Evolutionary conservation across 2,888 invertebrate genomes (phyloP).

Genomic region (Empis livida): DNA sequence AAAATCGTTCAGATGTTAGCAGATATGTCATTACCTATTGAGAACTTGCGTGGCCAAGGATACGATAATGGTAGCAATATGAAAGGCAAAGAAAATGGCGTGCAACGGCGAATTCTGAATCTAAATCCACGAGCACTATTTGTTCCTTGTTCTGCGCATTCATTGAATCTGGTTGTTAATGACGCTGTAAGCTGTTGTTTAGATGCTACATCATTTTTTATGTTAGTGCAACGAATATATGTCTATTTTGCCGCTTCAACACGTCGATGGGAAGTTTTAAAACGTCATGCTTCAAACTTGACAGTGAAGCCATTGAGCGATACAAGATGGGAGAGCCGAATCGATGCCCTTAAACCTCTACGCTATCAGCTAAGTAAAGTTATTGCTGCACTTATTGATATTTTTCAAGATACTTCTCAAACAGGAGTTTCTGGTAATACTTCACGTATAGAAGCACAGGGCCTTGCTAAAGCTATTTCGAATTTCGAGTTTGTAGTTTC

Average conservation of each 20-base stretch:
- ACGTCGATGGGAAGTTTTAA: slow-evolving; percentile 11
- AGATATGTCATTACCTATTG: neutral
- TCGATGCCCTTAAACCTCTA: slow-evolving; percentile 1
- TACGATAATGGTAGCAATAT: slow-evolving; percentile 22
- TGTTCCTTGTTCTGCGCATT: slow-evolving; percentile 18
- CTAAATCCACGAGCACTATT: slow-evolving; percentile 17
- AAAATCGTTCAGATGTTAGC: slow-evolving; percentile 6
- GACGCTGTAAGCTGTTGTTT: slow-evolving; percentile 16
- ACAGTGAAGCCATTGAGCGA: slow-evolving; percentile 5
- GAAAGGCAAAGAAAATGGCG: slow-evolving; percentile 16
- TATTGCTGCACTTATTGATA: neutral
- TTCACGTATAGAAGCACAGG: neutral
- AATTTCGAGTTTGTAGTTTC: neutral
- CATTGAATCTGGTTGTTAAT: slow-evolving; percentile 20
- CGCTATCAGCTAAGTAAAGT: neutral
- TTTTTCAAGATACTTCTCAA: neutral
- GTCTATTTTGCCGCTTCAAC: slow-evolving; percentile 17
- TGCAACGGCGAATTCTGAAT: slow-evolving; percentile 17
- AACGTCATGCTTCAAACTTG: slow-evolving; percentile 3
- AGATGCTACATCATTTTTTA: slow-evolving; percentile 15
- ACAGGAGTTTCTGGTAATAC: neutral
- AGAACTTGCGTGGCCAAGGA: slow-evolving; percentile 11
- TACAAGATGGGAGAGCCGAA: slow-evolving; percentile 7
- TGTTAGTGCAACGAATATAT: slow-evolving; percentile 16
- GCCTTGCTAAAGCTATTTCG: neutral